Evolutionary conservation across 1,140 invertebrate genomes (phyloP), one percentile per base, ranked within the genome.

Genomic region (Aphaenogaster floridana): DNA sequence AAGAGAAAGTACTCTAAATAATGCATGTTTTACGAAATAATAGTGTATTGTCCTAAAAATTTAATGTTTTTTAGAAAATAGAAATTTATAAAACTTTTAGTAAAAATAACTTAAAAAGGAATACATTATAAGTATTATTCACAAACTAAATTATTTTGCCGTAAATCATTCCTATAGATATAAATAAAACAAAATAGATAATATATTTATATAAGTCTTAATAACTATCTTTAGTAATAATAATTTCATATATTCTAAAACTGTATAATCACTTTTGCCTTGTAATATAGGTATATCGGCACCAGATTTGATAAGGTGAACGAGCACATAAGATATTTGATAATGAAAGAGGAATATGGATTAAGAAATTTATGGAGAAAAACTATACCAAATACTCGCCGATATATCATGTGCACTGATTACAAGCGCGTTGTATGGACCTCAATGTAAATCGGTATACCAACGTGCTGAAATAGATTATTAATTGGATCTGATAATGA

Each of bases 281-380:
- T 48, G 6, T 21, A 52, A 50, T n/a, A 28, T 6, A 76, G 69
- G 39, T 84, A 84, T 8, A 61, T 76, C 15, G 71, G 81, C 1
- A 74, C 28, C 5, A 84, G 42, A 76, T 84, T 84, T 52, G 81
- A 84, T 21, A n/a, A 76, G 0, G 3, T 84, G 11, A 76, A 63
- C 17, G 52, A 84, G 11, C 69, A 61, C n/a, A 36, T 76, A 6
- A 39, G 15, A 48, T 61, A 42, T 63, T 59, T 85, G 5, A 5
- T 72, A 21, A 2, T 48, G 0, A 50, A 76, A 48, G 3, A 84
- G 7, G 15, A 85, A 3, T 15, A 61, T 21, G 11, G 6, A 15
- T 48, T 76, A 11, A 48, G 7, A 52, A 15, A 34, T 50, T 9
- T 15, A 39, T 21, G 28, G 11, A 76, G 3, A n/a, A 69, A 54